Base-by-base conservation (phyloP, 2,888 invertebrate species). In the Allophyes oxyacanthae region DNA sequence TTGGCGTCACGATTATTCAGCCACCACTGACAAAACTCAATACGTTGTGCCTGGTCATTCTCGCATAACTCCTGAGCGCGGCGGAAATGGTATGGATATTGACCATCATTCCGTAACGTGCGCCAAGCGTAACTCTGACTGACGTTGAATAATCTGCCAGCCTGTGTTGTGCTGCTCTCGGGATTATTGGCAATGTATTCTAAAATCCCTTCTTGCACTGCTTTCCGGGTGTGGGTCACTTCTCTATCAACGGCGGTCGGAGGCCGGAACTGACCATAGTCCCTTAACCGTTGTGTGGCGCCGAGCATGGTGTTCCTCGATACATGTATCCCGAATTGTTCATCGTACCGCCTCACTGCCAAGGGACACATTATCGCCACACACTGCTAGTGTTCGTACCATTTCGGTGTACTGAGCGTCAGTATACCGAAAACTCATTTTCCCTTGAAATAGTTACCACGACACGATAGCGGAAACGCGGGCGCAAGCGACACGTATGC, bases 381-480 rank as follows among this genome's bases (percentile, higher is more conserved):
- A 25, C 4, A 25, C 6, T 6, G 25, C 25, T 3, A 5, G 25
- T 5, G 25, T 25, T 25, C 25, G 25, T 6, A 25, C 25, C 25
- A 25, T 25, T 25, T 25, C 25, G 3, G 25, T 25, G 6, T 25
- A 25, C 25, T 25, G 25, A 25, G 25, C 25, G 6, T 25, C 6
- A 42, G 13, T 42, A 42, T 13, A 14, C 14, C 30, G 11, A 30
- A 42, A 42, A 28, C 30, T 2, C 28, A 8, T 28, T 32, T 43
- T 43, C n/a, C n/a, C n/a, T n/a, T n/a, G n/a, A n/a, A n/a, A n/a
- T n/a, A n/a, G n/a, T n/a, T n/a, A n/a, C n/a, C n/a, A n/a, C n/a
- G n/a, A n/a, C n/a, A n/a, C n/a, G n/a, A n/a, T n/a, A n/a, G n/a
- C n/a, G n/a, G n/a, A n/a, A n/a, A n/a, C n/a, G n/a, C n/a, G n/a